Conservation (phyloP, 2,113 vertebrate species). For the Microcebus griseorufus region DNA sequence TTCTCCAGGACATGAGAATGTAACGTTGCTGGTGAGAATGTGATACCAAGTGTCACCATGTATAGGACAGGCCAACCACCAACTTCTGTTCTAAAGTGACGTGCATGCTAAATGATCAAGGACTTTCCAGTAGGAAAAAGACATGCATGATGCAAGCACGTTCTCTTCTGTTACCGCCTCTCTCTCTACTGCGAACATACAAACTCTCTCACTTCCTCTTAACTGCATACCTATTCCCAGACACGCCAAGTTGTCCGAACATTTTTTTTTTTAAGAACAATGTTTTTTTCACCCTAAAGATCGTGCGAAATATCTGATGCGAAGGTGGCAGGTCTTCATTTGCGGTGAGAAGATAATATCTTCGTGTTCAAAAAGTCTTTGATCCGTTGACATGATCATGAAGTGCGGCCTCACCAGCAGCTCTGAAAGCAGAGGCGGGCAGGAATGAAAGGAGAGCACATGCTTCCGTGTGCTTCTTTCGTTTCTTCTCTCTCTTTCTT, state of each 20-base stretch:
- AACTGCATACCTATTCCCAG: neutral
- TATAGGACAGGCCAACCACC: too few species aligned
- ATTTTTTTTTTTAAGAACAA: neutral
- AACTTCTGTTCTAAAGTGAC: neutral
- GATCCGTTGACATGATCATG: neutral
- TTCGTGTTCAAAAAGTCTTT: neutral
- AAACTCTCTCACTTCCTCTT: neutral
- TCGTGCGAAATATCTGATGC: neutral
- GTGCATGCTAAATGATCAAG: neutral
- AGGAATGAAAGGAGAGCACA: rapidly evolving
- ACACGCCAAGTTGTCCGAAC: neutral
- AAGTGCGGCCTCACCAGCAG: neutral
- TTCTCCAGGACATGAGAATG: neutral
- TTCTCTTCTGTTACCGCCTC: neutral
- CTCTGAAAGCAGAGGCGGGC: neutral
- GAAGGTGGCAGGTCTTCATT: neutral
- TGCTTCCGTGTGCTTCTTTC: rapidly evolving
- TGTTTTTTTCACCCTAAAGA: neutral
- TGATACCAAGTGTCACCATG: neutral
- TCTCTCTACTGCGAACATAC: neutral
- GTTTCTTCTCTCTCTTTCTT: neutral
- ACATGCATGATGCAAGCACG: rapidly evolving
- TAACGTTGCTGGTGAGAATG: too few species aligned
- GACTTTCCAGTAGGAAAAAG: neutral
- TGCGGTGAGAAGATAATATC: neutral